A percentile compares a stretch with the other conserved stretches of the same genome.
Conservation (phyloP, 2,888 invertebrate genomes). For the Imbricaverruca yamaguchii region DNA sequence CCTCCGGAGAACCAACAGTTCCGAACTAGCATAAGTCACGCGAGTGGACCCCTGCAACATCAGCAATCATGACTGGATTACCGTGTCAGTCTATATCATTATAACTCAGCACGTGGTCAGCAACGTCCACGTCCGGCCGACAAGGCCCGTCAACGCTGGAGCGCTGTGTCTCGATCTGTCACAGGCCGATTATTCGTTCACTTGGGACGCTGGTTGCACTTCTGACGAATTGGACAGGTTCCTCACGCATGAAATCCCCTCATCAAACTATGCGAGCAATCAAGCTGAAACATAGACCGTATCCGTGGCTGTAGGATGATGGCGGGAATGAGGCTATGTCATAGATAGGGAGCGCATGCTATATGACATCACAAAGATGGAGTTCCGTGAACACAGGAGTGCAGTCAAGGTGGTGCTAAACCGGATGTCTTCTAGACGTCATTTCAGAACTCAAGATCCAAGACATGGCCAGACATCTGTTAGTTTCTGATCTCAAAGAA, state of each 20-base stretch:
- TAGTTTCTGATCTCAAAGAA: neutral
- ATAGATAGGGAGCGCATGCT: neutral
- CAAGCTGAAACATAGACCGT: neutral
- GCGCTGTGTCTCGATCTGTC: neutral
- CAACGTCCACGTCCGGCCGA: too few species aligned
- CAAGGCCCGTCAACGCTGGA: too few species aligned
- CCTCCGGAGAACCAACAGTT: too few species aligned
- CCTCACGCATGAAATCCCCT: neutral
- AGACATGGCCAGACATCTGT: neutral
- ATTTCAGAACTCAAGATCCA: neutral
- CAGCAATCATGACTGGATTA: too few species aligned
- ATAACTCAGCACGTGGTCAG: too few species aligned
- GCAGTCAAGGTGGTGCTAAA: neutral
- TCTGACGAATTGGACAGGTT: neutral
- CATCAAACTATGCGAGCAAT: neutral
- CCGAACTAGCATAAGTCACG: too few species aligned
- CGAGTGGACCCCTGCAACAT: too few species aligned
- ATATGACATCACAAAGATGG: neutral
- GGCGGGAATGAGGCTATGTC: neutral
- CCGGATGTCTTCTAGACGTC: neutral
- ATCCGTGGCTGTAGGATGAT: neutral
- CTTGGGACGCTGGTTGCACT: neutral
- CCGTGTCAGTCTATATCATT: too few species aligned
- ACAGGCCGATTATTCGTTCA: neutral
- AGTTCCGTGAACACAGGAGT: neutral